phyloP scores from a whole-genome alignment of 2,113 vertebrate species.

The Felis catus region F.catus_Fca126_mat1.0 CM031427.1:14279501-14280000 shows the following conservation, averaged over 20 bases:
- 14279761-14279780: no score
- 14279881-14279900: neutral
- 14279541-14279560: no score
- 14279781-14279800: no score
- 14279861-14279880: neutral
- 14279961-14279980: neutral
- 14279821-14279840: neutral
- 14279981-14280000: neutral
- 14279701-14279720: no score
- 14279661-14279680: accelerated
- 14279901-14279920: neutral
- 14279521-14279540: neutral
- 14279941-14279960: neutral
- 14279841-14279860: neutral
- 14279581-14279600: no score
- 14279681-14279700: no score
- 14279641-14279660: accelerated
- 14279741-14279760: no score
- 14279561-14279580: no score
- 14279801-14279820: neutral
- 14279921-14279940: no score
- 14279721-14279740: no score
- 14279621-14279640: no score
- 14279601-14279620: no score
- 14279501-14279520: neutral